phyloP scores from a whole-genome alignment of 2,797 vertebrate genomes.

The Helostoma temminkii region DNA sequence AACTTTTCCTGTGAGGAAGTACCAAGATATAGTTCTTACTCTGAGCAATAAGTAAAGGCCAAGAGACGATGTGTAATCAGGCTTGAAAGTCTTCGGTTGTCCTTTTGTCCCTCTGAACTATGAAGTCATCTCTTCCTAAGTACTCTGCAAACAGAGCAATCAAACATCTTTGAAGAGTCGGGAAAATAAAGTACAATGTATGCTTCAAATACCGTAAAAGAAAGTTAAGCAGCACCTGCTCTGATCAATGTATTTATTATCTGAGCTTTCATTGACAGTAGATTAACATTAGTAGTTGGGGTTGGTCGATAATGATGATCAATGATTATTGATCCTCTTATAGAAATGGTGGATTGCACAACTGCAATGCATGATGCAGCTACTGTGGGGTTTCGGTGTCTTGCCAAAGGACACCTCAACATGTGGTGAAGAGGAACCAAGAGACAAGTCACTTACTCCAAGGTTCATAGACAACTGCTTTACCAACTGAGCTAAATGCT shows the following conservation, averaged over 20 bases:
- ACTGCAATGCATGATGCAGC: no score
- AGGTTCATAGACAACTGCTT: no score
- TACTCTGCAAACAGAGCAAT: slow-evolving; percentile 16
- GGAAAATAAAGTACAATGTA: slow-evolving; percentile 16
- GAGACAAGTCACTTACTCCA: no score
- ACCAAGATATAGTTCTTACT: slow-evolving; percentile 12
- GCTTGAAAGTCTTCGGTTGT: slow-evolving; percentile 40
- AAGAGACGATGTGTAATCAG: slow-evolving; percentile 38
- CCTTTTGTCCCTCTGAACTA: slow-evolving; percentile 34
- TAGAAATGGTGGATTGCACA: no score
- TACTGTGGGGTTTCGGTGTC: no score
- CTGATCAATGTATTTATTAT: slow-evolving; percentile 31
- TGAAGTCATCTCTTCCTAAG: slow-evolving; percentile 51
- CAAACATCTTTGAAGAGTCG: slow-evolving; percentile 20
- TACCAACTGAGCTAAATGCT: no score
- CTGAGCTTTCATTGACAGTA: slow-evolving; percentile 14
- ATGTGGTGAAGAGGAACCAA: no score
- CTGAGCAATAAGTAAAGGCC: slow-evolving; percentile 37
- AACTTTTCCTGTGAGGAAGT: slow-evolving; percentile 24
- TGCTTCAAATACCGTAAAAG: not conserved
- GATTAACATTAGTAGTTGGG: slow-evolving; percentile 28
- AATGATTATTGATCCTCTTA: no score
- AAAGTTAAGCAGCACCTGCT: slow-evolving; percentile 23
- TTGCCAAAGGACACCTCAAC: no score
- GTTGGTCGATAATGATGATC: not conserved